phyloP scores from a whole-genome alignment of 2,888 invertebrate species.

The Ectemnius continuus region DNA sequence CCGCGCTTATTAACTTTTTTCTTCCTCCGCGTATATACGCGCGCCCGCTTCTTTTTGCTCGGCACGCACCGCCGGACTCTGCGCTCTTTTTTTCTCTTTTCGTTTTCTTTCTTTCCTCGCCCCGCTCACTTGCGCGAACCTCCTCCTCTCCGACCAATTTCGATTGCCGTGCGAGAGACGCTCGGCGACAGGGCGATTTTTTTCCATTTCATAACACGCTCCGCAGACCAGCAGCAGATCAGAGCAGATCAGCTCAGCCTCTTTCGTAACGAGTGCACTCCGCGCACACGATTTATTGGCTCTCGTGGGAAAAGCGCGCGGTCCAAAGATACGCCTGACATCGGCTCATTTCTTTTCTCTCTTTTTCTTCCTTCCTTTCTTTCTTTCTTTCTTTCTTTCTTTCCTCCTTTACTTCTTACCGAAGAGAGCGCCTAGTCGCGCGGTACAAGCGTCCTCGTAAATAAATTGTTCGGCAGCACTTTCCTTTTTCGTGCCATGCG shows the following conservation, averaged over 20 bases:
- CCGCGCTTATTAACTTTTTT: conserved; percentile 70
- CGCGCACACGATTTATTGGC: neutral
- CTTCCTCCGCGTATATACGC: conserved; percentile 39
- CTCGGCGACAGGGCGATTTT: conserved; percentile 18
- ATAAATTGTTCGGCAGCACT: no score
- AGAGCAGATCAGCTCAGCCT: no score
- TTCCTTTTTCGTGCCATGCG: no score
- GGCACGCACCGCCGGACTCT: no score
- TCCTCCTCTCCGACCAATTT: conserved; percentile 43
- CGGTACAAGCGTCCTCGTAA: no score
- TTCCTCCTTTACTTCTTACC: no score
- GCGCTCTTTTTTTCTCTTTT: no score
- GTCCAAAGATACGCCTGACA: conserved; percentile 4
- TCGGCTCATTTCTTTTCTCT: conserved; percentile 1
- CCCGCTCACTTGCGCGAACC: conserved; percentile 44
- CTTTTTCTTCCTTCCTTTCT: neutral
- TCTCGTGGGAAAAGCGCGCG: conserved; percentile 20
- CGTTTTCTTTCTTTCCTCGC: no score
- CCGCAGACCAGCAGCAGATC: neutral
- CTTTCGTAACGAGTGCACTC: neutral
- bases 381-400: neutral
- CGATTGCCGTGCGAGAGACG: conserved; percentile 10
- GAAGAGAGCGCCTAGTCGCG: no score
- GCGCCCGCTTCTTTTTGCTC: no score
- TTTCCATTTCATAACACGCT: neutral